Evolutionary conservation across 2,113 vertebrate species (phyloP).

Genomic region (Dolichotis patagonum): DNA sequence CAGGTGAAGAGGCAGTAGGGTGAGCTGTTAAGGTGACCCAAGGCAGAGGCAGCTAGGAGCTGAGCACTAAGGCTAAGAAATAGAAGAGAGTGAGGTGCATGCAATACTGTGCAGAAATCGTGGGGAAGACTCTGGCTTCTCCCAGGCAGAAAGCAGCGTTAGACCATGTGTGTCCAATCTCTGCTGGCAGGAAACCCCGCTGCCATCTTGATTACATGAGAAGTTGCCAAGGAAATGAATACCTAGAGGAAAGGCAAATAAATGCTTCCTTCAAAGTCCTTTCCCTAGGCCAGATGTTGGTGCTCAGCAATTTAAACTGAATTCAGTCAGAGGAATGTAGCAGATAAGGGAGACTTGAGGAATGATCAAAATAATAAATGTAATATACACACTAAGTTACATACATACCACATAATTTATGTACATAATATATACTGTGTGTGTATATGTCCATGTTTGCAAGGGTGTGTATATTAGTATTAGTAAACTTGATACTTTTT

Average conservation of each 20-base stretch:
- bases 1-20: background rate
- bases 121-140: background rate
- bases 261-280: background rate
- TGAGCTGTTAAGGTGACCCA: background rate
- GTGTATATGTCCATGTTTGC: background rate
- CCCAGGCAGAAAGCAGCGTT: background rate
- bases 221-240: slow-evolving; percentile 1
- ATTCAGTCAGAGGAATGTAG: background rate
- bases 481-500: background rate
- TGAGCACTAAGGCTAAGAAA: background rate
- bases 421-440: background rate
- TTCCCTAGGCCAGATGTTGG: background rate
- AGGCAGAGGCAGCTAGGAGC: background rate
- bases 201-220: background rate
- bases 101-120: background rate
- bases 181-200: background rate
- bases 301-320: background rate
- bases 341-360: background rate
- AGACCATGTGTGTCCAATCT: background rate
- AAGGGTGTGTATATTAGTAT: background rate
- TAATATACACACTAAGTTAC: background rate
- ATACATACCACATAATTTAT: background rate
- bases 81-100: background rate
- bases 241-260: background rate
- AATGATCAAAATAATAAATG: background rate